These are phyloP conservation scores for Eretmochelys imbricata DNA, from an alignment of 2,113 vertebrate genomes.

Conservation along the genomic window DNA sequence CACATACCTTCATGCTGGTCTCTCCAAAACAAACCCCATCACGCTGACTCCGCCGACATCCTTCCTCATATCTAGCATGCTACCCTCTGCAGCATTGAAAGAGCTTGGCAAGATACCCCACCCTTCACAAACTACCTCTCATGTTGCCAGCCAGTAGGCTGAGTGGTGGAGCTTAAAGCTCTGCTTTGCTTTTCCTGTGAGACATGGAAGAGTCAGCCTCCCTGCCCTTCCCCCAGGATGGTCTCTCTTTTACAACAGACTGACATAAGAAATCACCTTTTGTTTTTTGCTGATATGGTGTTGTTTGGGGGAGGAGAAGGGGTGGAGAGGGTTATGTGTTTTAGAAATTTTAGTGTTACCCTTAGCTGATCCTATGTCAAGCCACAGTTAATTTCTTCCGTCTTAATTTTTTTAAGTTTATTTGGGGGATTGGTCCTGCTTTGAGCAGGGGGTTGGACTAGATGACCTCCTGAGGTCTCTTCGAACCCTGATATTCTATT, in stretches of 20 bases:
- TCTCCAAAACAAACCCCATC: not conserved
- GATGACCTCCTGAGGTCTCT: too few relatives aligned
- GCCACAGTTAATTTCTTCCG: not conserved
- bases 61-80: not conserved
- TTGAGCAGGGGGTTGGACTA: too few relatives aligned
- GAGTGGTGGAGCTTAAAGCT: not conserved
- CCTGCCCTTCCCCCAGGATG: too few relatives aligned
- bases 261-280: too few relatives aligned
- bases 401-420: not conserved
- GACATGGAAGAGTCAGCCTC: not conserved
- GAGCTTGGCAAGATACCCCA: not conserved
- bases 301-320: too few relatives aligned
- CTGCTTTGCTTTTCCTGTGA: not conserved
- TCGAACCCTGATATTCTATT: too few relatives aligned
- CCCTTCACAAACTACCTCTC: not conserved
- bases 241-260: too few relatives aligned
- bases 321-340: not conserved
- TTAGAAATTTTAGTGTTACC: not conserved
- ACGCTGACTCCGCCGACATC: not conserved
- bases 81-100: not conserved
- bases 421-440: too few relatives aligned
- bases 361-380: not conserved
- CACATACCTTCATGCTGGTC: not conserved
- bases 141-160: not conserved
- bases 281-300: too few relatives aligned